A percentile compares a stretch with the other conserved stretches of the same genome.
phyloP scores from a whole-genome alignment of 2,888 invertebrate genomes.

The Hyalella azteca region DNA sequence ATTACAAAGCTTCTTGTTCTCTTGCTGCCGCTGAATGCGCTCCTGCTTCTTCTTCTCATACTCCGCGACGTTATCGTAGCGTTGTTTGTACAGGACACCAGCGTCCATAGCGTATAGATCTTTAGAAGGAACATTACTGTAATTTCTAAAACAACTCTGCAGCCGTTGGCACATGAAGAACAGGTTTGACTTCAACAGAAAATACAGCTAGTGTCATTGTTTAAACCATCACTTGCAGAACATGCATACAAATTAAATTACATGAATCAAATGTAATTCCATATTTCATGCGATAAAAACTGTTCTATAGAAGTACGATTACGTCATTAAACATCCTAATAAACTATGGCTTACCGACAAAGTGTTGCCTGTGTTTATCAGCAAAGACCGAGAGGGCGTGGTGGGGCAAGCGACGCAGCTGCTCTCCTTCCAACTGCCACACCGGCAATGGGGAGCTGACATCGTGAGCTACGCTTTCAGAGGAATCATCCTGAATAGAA shows the following conservation, averaged over 20 bases:
- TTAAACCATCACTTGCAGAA: background rate
- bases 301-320: too few relatives aligned
- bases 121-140: background rate
- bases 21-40: conserved; percentile 22
- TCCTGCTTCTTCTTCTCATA: conserved; percentile 49
- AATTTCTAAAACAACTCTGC: too few relatives aligned
- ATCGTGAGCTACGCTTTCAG: background rate
- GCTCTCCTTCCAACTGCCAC: background rate
- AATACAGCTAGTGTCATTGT: background rate
- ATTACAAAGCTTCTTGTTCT: background rate
- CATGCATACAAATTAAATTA: too few relatives aligned
- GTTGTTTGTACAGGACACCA: conserved; percentile 50
- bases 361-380: background rate
- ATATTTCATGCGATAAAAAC: too few relatives aligned
- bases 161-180: too few relatives aligned
- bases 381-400: conserved; percentile 32
- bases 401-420: background rate
- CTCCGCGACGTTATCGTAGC: conserved; percentile 53
- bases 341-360: too few relatives aligned
- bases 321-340: too few relatives aligned
- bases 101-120: conserved; percentile 31
- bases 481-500: background rate
- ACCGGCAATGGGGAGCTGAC: background rate
- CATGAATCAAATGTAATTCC: too few relatives aligned
- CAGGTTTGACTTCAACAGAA: too few relatives aligned